Evolutionary conservation across 2,113 vertebrate genomes (phyloP), one percentile per base, ranked within the genome.

Genomic region (Peromyscus maniculatus): DNA sequence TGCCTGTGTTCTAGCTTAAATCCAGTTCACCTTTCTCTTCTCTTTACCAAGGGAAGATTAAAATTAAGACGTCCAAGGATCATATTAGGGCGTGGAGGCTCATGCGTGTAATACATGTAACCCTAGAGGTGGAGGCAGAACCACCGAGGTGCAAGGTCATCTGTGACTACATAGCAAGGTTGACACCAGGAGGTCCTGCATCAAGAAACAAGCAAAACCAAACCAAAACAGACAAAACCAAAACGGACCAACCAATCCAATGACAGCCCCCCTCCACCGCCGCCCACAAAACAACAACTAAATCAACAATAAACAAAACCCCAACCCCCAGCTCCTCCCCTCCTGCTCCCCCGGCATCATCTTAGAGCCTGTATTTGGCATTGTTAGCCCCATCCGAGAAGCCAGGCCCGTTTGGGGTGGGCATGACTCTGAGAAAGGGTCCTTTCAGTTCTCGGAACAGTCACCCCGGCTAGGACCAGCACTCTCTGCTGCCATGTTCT

Each of bases 1-100:
- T 16, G 49, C 82, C 77, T 78, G 39, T 69, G 24, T 96, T 82
- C 52, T 94, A 86, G 21, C 22, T 89, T 91, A 95, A 92, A 86
- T 33, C 3, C 26, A n/a, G 31, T 52, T 66, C 43, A 21, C 91
- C 4, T 46, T 74, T 33, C 4, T 80, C 22, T 62, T 52, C 7
- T 28, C 12, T 13, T 71, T 75, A n/a, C 66, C 26, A 90, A 92
- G 89, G 10, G 13, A 22, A 88, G 33, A 59, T 36, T 19, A 67
- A 77, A 94, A 83, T 16, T 59, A 69, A 82, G 82, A 46, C 72
- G 17, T 72, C 13, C 39, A 71, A 72, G 64, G 21, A 9, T 13
- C 7, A 0, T 72, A n/a, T 64, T 57, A 28, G 86, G 87, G 43
- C 4, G 36, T 84, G 57, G 57, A 28, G 55, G 46, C 31, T 22